These are phyloP conservation scores for Chymomyza fuscimana DNA, from an alignment of 2,888 invertebrate genomes.

Conservation along the genomic window DNA sequence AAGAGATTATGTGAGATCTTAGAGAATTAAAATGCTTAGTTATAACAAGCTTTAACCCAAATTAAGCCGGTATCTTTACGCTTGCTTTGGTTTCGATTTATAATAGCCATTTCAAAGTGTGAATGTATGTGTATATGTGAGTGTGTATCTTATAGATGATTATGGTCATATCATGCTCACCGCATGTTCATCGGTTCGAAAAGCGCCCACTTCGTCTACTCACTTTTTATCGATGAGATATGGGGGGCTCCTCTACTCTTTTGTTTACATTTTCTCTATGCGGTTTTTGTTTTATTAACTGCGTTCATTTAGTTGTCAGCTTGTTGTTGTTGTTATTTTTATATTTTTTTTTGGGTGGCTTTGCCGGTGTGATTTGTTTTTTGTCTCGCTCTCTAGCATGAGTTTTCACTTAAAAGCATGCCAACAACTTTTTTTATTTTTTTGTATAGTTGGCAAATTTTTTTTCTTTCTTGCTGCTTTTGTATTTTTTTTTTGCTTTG, in stretches of 20 bases:
- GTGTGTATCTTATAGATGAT: constrained; percentile 1
- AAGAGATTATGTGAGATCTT: constrained; percentile 1
- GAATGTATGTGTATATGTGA: not conserved
- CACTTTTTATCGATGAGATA: not conserved
- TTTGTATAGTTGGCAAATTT: constrained; percentile 8
- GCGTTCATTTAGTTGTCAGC: constrained; percentile 59
- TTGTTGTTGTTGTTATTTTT: constrained; percentile 26
- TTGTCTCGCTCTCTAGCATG: constrained; percentile 55
- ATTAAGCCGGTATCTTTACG: not conserved
- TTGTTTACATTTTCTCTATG: constrained; percentile 65
- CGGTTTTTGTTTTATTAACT: constrained; percentile 63
- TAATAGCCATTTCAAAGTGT: not conserved
- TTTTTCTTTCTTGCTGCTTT: constrained; percentile 11
- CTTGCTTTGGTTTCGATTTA: constrained; percentile 4
- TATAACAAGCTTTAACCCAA: constrained; percentile 4
- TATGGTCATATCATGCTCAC: constrained; percentile 27
- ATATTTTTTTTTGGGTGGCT: not conserved
- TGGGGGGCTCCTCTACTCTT: constrained; percentile 8
- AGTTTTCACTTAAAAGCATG: constrained; percentile 66
- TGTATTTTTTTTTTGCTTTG: constrained; percentile 8
- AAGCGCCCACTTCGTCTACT: not conserved
- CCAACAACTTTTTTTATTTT: constrained; percentile 19
- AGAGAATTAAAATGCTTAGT: not conserved
- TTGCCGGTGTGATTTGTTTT: not conserved
- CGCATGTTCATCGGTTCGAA: not conserved